Base-by-base conservation (phyloP, 2,888 invertebrate genomes). In the Nineta flava region DNA sequence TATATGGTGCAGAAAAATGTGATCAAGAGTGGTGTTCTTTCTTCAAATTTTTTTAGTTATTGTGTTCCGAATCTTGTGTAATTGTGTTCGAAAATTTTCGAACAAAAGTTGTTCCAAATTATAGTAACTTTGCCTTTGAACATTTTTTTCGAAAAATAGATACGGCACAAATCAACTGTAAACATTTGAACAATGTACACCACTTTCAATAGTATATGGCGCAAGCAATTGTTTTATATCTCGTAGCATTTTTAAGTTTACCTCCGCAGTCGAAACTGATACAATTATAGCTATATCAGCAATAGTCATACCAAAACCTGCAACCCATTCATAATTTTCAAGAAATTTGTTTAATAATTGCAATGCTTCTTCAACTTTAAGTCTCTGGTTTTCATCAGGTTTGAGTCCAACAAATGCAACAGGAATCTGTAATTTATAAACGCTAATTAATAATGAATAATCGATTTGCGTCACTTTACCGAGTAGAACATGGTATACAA, bases 201-300 rank as follows among this genome's bases (percentile, higher is more conserved):
- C n/a, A n/a, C n/a, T n/a, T n/a, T n/a, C n/a, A n/a, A n/a, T n/a
- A n/a, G n/a, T n/a, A n/a, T n/a, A n/a, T n/a, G n/a, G n/a, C n/a
- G n/a, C n/a, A n/a, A n/a, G n/a, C n/a, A n/a, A n/a, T n/a, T n/a
- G n/a, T n/a, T n/a, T n/a, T n/a, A n/a, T n/a, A n/a, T n/a, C n/a
- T n/a, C n/a, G 15, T 38, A 10, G 1, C 4, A 13, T 13, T 10
- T 42, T n/a, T 46, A 13, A 10, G 2, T n/a, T 65, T 65, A 79
- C 80, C 54, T 77, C 76, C 46, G 76, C 65, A 52, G 77, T 74
- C 32, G 75, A 72, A 12, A 84, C 65, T 10, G 76, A 72, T 10
- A 79, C 71, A 12, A 76, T 67, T 3, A 83, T 73, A 34, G 75
- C 64, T 54, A 81, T 73, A 60, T 86, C 86, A 2, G 85, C 85